Percentiles rank a stretch among this genome's conserved stretches.
phyloP scores from a whole-genome alignment of 1,140 invertebrate genomes.

The Papilio polytes region DNA sequence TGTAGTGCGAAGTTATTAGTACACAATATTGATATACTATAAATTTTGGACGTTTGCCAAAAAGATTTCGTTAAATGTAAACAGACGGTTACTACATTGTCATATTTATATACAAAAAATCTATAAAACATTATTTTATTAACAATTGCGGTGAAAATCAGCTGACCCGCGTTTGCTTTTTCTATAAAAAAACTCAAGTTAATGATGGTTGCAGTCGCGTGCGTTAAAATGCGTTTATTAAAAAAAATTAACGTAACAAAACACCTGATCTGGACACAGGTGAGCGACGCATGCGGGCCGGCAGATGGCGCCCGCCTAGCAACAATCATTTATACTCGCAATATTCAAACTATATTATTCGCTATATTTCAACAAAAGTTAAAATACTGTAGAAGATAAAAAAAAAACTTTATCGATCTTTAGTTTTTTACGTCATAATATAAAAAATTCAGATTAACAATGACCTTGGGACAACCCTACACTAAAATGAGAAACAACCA shows the following conservation, averaged over 20 bases:
- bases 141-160: no score
- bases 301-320: background rate
- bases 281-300: constrained; percentile 3
- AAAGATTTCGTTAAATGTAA: background rate
- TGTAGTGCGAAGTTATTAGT: background rate
- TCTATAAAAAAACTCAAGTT: background rate
- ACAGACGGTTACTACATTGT: background rate
- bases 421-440: no score
- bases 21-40: background rate
- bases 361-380: no score
- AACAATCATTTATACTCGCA: background rate
- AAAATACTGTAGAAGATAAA: no score
- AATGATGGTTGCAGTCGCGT: background rate
- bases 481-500: no score
- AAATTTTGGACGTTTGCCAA: background rate
- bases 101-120: background rate
- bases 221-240: background rate
- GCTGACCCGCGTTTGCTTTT: background rate
- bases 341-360: no score
- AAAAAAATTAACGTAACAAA: background rate
- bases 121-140: no score
- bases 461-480: no score
- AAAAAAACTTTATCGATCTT: no score
- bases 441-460: no score
- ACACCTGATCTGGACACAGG: background rate